Evolutionary conservation across 2,888 invertebrate genomes (phyloP), one percentile per base, ranked within the genome.

Genomic region (Coelinius sp.): DNA sequence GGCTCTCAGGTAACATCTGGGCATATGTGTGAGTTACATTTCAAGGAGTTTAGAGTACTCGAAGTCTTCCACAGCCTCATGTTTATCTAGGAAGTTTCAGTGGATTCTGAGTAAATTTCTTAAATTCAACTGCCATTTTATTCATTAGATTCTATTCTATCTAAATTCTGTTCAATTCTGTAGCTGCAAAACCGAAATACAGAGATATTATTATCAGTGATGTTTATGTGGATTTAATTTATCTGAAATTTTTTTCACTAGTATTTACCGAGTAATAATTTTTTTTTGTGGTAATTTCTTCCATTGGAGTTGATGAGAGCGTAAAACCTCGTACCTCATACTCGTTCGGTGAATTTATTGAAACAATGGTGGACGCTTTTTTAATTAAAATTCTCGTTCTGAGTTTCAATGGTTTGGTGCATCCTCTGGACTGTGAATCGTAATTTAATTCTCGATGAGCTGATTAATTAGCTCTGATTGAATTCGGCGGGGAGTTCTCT

Each of bases 401-500:
- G 17, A 49, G 46, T 49, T 49, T 49, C 14, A 49, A 20, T 49
- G 46, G 46, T 8, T 5, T 2, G 46, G 1, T 17, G n/a, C 17
- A 49, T 46, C 14, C 44, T 49, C 17, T 17, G 46, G 20, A 49
- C 20, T 49, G 46, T 49, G 20, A 49, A 49, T 49, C 10, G 46
- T 20, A 49, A 49, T 49, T 49, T 20, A 49, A 49, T 49, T 49
- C 17, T 49, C 46, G 46, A 49, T 20, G 46, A 49, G 46, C 17
- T 49, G 46, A 49, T 49, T 49, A 49, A 49, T 49, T 49, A 49
- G 46, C 46, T 6, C 8, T 10, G 46, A 49, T 49, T 49, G 46
- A n/a, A 17, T 41, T 41, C n/a, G n/a, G 41, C n/a, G n/a, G n/a
- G n/a, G n/a, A n/a, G n/a, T n/a, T n/a, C n/a, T n/a, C n/a, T n/a